Conservation (phyloP, 2,888 invertebrate genomes). For the Clistopyga incitator region DNA sequence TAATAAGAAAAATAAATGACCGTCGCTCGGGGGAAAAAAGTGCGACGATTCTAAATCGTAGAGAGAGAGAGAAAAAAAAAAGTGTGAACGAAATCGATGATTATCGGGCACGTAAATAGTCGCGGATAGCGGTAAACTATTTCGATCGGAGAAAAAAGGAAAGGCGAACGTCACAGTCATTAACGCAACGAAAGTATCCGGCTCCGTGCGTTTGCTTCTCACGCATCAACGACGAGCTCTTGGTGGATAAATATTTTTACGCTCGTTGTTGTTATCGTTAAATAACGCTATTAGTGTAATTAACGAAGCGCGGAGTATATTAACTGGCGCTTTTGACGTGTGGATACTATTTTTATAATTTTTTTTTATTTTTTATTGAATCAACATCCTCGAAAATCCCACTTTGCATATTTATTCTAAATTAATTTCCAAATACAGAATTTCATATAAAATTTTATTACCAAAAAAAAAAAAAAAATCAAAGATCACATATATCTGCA, state of each 20-base stretch:
- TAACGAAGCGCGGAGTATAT: too few species aligned
- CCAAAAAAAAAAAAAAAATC: too few species aligned
- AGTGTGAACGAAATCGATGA: background rate
- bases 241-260: background rate
- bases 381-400: too few species aligned
- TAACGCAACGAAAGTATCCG: background rate
- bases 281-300: too few species aligned
- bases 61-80: too few species aligned
- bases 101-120: background rate
- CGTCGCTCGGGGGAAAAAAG: background rate
- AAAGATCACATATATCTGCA: too few species aligned
- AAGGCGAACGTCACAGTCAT: background rate
- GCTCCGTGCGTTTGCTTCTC: background rate
- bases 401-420: too few species aligned
- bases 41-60: background rate
- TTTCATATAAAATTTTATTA: too few species aligned
- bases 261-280: background rate
- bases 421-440: too few species aligned
- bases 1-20: background rate
- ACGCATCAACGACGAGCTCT: background rate
- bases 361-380: too few species aligned
- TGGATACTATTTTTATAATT: background rate
- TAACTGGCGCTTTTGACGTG: background rate
- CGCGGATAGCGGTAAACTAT: background rate
- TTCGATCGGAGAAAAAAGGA: background rate